phyloP scores from a whole-genome alignment of 2,113 vertebrate genomes.

The Corythornis cristatus region DNA sequence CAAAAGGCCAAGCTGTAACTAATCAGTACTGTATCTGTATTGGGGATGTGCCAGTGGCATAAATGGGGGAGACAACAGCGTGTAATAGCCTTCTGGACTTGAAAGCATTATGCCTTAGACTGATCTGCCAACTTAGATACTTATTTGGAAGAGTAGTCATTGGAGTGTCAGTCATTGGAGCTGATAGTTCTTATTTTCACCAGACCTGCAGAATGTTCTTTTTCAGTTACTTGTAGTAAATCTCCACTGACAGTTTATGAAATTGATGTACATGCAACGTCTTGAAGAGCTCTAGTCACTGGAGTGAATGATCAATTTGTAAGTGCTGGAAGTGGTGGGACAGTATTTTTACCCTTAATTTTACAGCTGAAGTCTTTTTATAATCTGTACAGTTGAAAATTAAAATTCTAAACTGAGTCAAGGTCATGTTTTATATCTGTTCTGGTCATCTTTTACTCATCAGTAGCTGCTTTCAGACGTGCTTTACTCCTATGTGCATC shows the following conservation, averaged over 20 bases:
- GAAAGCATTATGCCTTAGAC: not conserved
- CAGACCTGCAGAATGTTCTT: not conserved
- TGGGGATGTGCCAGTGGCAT: constrained; percentile 20
- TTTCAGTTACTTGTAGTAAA: not conserved
- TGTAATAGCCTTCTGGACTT: constrained; percentile 6
- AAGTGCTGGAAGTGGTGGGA: not conserved
- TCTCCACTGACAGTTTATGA: not conserved
- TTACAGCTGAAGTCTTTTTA: not conserved
- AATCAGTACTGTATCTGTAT: not conserved
- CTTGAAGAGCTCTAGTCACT: not conserved
- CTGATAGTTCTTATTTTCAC: not conserved
- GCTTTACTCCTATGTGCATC: not conserved
- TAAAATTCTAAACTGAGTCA: not conserved
- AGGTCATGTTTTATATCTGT: not conserved
- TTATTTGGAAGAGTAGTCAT: not conserved
- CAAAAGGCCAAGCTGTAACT: constrained; percentile 41
- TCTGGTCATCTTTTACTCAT: not conserved
- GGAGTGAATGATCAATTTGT: not conserved
- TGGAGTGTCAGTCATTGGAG: not conserved
- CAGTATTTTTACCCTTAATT: not conserved
- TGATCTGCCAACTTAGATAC: not conserved
- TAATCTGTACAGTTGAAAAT: not conserved
- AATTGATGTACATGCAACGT: not conserved
- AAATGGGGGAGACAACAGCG: not conserved
- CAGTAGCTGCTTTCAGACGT: not conserved